phyloP scores from a whole-genome alignment of 2,888 invertebrate genomes.

The Cynaeus angustus region DNA sequence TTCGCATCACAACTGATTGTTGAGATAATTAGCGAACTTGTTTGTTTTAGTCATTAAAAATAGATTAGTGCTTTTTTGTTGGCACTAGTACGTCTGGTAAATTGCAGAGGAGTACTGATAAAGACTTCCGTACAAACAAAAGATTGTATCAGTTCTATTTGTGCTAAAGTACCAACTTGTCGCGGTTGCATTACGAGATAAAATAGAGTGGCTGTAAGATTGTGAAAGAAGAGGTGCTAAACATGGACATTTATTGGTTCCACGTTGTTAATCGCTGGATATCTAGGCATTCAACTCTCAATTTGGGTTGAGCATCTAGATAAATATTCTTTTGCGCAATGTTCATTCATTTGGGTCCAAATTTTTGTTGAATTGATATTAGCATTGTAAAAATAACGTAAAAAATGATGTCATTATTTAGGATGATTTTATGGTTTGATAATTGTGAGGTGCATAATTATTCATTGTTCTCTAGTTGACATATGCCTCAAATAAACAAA shows the following conservation, averaged over 20 bases:
- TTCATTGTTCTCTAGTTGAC: too few species aligned
- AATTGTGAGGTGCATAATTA: too few species aligned
- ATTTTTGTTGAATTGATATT: too few species aligned
- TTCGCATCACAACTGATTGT: slow-evolving; percentile 3
- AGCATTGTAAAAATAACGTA: too few species aligned
- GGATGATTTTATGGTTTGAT: too few species aligned
- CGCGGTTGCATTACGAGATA: background rate
- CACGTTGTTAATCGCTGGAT: background rate
- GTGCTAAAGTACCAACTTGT: slow-evolving; percentile 7
- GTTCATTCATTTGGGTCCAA: too few species aligned
- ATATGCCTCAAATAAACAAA: too few species aligned
- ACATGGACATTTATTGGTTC: background rate
- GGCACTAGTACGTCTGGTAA: slow-evolving; percentile 7
- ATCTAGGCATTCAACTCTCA: too few species aligned
- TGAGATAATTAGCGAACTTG: slow-evolving; percentile 14
- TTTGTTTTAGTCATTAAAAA: slow-evolving; percentile 26
- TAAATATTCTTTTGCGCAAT: too few species aligned
- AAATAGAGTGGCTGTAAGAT: background rate
- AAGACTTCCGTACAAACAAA: slow-evolving; percentile 23
- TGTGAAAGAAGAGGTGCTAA: slow-evolving; percentile 2
- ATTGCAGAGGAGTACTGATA: slow-evolving; percentile 43
- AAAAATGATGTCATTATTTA: too few species aligned
- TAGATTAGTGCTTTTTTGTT: slow-evolving; percentile 14
- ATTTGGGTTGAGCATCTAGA: too few species aligned
- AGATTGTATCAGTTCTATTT: slow-evolving; percentile 20